A percentile compares a stretch with the other conserved stretches of the same genome.
Conservation (phyloP, 2,113 vertebrate genomes). For the Leptocoma aspasia region DNA sequence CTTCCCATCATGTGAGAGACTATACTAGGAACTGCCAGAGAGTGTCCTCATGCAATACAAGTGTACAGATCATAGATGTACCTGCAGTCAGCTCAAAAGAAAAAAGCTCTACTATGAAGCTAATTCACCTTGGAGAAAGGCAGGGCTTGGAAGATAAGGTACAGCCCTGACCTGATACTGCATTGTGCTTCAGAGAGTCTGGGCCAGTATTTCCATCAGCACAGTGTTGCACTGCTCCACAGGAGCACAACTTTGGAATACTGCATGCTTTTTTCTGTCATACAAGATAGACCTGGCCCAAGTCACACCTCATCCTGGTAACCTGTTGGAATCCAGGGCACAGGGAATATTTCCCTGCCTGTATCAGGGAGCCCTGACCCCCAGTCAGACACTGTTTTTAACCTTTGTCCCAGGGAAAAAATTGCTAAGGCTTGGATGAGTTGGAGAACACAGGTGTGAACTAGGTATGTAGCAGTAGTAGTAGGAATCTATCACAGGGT, state of each 20-base stretch:
- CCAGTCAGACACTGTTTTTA: too few species aligned
- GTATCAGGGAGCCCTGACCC: too few species aligned
- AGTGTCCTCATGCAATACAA: neutral
- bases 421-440: too few species aligned
- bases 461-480: too few species aligned
- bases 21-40: fast-evolving
- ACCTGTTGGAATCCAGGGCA: too few species aligned
- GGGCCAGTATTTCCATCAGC: neutral
- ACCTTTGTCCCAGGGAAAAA: too few species aligned
- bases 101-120: fast-evolving
- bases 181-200: neutral
- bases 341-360: too few species aligned
- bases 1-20: neutral
- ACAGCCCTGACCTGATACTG: neutral
- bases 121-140: neutral
- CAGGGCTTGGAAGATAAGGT: neutral
- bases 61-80: neutral
- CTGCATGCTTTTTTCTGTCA: fast-evolving
- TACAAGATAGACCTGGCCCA: neutral
- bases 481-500: too few species aligned
- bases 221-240: neutral
- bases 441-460: too few species aligned
- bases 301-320: neutral
- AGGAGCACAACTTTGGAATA: neutral
- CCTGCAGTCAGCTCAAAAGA: neutral